Evolutionary conservation across 1,140 invertebrate species (phyloP), one percentile per base, ranked within the genome.

Genomic region (Drosophila ogumai): DNA sequence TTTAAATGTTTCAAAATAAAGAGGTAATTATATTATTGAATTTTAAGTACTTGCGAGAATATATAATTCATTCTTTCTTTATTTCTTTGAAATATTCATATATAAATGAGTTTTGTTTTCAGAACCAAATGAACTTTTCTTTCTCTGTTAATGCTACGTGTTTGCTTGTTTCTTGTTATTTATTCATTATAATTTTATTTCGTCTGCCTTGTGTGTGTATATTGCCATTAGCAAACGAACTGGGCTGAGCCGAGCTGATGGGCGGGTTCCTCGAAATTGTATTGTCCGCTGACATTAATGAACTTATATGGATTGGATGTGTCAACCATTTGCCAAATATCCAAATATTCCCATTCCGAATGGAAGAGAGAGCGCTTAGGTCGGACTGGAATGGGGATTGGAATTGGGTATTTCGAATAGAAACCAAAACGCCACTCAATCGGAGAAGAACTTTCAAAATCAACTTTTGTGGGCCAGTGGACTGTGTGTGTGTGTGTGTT

Each of bases 121-220:
- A 5, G 3, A 36, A 19, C 32, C 17, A 22, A 22, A 9, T n/a
- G 7, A 6, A 22, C 4, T 36, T 54, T 38, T 54, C 32, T 65
- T 19, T 60, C 28, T 44, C 15, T 71, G 32, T 22, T 54, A 17
- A 9, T 19, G 50, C 50, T 12, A 9, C 61, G 43, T 67, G 28
- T 56, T 17, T 57, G 63, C 60, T 44, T 65, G 40, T 59, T 65
- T 80, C 57, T 73, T 81, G 85, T 90, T 90, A 88, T 88, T 84
- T 90, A 90, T 88, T 90, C 81, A 90, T 90, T 88, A 85, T 90
- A 78, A 80, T 88, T 79, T 87, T 84, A 90, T 90, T 90, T 90
- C 77, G 75, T 64, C 52, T 64, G 52, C 56, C 46, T 63, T 58
- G 38, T 50, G 28, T 49, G 36, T 46, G 25, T 44, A 17, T 68